Percentiles rank a stretch among this genome's conserved stretches.
Evolutionary conservation across 2,888 invertebrate genomes (phyloP).

Genomic region (Gisinianus flammeolus): DNA sequence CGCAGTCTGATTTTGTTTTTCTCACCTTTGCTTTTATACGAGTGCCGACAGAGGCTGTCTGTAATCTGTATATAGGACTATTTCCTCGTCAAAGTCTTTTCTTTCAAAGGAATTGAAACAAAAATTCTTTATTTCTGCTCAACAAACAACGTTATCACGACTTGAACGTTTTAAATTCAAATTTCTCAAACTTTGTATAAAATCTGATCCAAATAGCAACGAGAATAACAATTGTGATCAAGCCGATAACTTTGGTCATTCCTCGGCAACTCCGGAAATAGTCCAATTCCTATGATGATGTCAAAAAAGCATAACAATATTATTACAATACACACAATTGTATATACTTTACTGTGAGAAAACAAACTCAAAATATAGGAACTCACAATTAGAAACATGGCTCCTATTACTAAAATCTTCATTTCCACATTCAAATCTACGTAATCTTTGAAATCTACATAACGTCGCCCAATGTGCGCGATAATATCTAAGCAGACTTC

Average conservation of each 20-base stretch:
- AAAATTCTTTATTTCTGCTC: too few relatives aligned
- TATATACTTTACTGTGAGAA: too few relatives aligned
- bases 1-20: too few relatives aligned
- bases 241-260: not conserved
- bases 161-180: constrained; percentile 63
- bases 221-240: too few relatives aligned
- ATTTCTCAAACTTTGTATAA: too few relatives aligned
- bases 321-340: not conserved
- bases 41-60: too few relatives aligned
- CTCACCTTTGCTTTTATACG: too few relatives aligned
- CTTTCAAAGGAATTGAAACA: too few relatives aligned
- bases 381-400: constrained; percentile 19
- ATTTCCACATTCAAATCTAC: constrained; percentile 14
- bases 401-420: not conserved
- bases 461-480: constrained; percentile 17
- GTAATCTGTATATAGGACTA: too few relatives aligned
- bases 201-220: too few relatives aligned
- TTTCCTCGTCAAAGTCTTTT: too few relatives aligned
- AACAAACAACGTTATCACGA: too few relatives aligned
- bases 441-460: constrained; percentile 13
- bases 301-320: not conserved
- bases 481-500: not conserved
- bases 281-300: constrained; percentile 20
- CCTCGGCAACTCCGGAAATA: constrained; percentile 30
- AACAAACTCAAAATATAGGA: not conserved